phyloP scores from a whole-genome alignment of 2,113 vertebrate genomes.

The Danionella cerebrum region DNA sequence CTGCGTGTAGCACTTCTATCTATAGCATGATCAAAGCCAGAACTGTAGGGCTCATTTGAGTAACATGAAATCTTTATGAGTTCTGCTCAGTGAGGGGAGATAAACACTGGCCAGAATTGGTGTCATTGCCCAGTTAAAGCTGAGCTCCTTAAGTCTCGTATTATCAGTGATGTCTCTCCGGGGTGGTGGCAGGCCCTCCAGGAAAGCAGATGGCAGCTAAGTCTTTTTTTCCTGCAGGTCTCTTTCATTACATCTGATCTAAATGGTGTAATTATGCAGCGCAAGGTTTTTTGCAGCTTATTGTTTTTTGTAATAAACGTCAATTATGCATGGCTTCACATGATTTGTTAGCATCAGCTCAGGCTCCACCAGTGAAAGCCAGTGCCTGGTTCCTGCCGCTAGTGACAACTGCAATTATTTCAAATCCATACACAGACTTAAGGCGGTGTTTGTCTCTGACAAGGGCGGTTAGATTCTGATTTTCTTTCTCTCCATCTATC shows the following conservation, averaged over 20 bases:
- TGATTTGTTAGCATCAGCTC: conserved; percentile 59
- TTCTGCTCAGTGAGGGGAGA: conserved; percentile 21
- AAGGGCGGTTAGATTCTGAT: neutral
- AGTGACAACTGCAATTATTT: conserved; percentile 57
- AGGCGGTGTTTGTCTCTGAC: neutral
- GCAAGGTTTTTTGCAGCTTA: conserved; percentile 42
- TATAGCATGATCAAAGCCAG: conserved; percentile 15
- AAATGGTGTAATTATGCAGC: conserved; percentile 43
- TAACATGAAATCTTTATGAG: conserved; percentile 7
- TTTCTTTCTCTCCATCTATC: conserved; percentile 5
- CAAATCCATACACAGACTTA: conserved; percentile 30
- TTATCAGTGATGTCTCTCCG: conserved; percentile 20
- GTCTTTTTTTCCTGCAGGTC: conserved; percentile 11
- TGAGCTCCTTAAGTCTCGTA: conserved; percentile 19
- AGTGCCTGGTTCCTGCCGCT: conserved; percentile 51
- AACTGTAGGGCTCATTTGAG: conserved; percentile 16
- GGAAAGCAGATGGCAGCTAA: conserved; percentile 25
- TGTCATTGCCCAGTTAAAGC: conserved; percentile 15
- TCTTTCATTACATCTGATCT: conserved; percentile 46
- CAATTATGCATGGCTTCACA: conserved; percentile 67
- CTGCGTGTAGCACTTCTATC: conserved; percentile 3
- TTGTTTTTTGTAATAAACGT: conserved; percentile 70
- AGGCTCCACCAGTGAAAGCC: conserved; percentile 52
- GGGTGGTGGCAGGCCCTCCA: conserved; percentile 11
- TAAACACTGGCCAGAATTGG: conserved; percentile 22